These are phyloP conservation scores for Acrocyrtus sp. DNA, from an alignment of 2,888 invertebrate genomes.

Conservation along the genomic window DNA sequence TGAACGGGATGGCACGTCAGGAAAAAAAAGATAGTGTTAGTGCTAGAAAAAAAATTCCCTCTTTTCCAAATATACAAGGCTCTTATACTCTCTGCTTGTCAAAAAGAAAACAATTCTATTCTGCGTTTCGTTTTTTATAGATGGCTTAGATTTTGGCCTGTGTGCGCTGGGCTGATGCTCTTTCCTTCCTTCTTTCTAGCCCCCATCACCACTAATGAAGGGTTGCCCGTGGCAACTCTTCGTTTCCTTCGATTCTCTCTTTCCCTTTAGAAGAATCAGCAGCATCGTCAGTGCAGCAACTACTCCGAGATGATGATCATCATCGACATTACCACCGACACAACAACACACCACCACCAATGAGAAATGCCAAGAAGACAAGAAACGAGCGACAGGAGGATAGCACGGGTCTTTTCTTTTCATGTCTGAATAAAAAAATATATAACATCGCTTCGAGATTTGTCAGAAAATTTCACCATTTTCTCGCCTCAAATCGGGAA, in stretches of 20 bases:
- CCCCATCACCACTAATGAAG: constrained; percentile 60
- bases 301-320: constrained; percentile 32
- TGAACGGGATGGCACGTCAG: constrained; percentile 1
- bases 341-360: constrained; percentile 25
- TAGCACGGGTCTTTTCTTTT: constrained; percentile 23
- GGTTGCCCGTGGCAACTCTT: constrained; percentile 63
- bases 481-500: constrained; percentile 47
- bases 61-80: constrained; percentile 4
- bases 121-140: constrained; percentile 28
- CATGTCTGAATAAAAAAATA: no score
- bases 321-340: constrained; percentile 31
- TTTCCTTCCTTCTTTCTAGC: constrained; percentile 45
- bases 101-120: constrained; percentile 48
- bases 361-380: constrained; percentile 46
- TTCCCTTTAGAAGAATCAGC: constrained; percentile 19
- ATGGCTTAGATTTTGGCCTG: constrained; percentile 23
- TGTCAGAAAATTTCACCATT: constrained; percentile 52
- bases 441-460: constrained; percentile 31
- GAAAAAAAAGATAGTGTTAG: not conserved
- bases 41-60: constrained; percentile 15
- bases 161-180: constrained; percentile 32
- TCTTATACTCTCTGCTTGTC: constrained; percentile 25
- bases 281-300: not conserved
- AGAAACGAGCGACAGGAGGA: constrained; percentile 22
- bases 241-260: constrained; percentile 48